Evolutionary conservation across 2,888 invertebrate species (phyloP).

Genomic region (Scrobipalpa atriplicella): DNA sequence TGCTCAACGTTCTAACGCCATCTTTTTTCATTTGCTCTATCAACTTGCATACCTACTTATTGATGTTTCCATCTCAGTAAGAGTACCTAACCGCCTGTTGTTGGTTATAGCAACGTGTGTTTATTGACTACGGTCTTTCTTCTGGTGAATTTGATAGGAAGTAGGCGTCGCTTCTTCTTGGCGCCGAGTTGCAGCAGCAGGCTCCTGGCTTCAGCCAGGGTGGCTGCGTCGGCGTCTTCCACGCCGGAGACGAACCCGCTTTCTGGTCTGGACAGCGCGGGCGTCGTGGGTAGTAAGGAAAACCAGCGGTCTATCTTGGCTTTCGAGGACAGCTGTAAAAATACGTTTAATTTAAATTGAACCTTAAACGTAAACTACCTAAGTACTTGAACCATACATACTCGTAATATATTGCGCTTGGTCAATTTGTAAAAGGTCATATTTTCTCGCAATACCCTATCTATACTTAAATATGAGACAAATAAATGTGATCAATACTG

Average conservation of each 20-base stretch:
- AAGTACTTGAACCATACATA: no score
- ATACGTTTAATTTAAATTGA: not conserved
- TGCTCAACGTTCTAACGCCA: no score
- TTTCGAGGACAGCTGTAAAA: constrained; percentile 86
- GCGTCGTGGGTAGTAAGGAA: constrained; percentile 84
- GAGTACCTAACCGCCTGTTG: not conserved
- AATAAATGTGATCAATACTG: no score
- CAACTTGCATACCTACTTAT: no score
- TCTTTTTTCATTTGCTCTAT: no score
- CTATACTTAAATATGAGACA: no score
- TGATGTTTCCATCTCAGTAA: no score
- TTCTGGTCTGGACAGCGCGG: constrained; percentile 87
- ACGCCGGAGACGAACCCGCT: constrained; percentile 90
- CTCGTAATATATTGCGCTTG: no score
- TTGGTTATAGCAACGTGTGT: constrained; percentile 65
- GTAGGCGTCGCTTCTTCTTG: constrained; percentile 86
- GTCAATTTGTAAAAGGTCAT: no score
- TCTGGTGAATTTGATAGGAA: constrained; percentile 87
- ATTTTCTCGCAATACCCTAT: no score
- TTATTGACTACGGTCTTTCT: constrained; percentile 86
- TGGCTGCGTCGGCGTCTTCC: constrained; percentile 81
- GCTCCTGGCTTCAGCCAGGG: constrained; percentile 86
- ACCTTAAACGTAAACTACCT: not conserved
- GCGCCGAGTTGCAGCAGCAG: constrained; percentile 87
- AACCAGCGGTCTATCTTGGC: constrained; percentile 93